These are phyloP conservation scores for Pseudanteris insignis DNA, from an alignment of 2,888 invertebrate genomes.

Conservation along the genomic window DNA sequence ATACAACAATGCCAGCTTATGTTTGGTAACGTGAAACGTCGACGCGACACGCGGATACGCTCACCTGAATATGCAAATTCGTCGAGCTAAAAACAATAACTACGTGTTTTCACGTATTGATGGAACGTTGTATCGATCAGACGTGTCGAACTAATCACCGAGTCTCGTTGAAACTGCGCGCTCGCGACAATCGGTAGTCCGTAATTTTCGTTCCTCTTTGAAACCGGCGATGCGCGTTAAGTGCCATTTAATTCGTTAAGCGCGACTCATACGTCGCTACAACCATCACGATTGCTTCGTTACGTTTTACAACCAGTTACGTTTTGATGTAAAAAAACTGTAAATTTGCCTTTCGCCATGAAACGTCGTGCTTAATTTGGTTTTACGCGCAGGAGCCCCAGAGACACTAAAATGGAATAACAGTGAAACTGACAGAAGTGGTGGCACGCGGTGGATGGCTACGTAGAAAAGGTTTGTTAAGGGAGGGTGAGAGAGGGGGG, in stretches of 20 bases:
- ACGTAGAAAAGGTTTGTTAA: background rate
- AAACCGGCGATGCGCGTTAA: no score
- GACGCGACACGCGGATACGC: no score
- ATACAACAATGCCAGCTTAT: no score
- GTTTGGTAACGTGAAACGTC: no score
- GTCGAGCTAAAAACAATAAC: no score
- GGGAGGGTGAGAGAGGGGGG: background rate
- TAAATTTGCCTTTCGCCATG: slow-evolving; percentile 27
- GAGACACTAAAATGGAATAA: slow-evolving; percentile 32
- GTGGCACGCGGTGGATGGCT: slow-evolving; percentile 4
- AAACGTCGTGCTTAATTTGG: slow-evolving; percentile 54
- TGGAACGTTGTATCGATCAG: slow-evolving; percentile 57
- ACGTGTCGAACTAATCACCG: slow-evolving; percentile 29
- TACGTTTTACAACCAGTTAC: slow-evolving; percentile 16
- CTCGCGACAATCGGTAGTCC: slow-evolving; percentile 12
- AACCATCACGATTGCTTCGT: slow-evolving; percentile 4
- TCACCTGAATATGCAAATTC: no score
- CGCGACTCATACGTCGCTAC: slow-evolving; percentile 18
- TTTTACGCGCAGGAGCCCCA: slow-evolving; percentile 46
- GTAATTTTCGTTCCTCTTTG: no score
- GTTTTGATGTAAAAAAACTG: slow-evolving; percentile 17
- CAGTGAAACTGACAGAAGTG: slow-evolving; percentile 33
- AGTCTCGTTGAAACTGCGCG: slow-evolving; percentile 8
- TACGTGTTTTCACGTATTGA: slow-evolving; percentile 45
- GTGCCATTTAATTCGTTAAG: no score